phyloP scores from a whole-genome alignment of 2,888 invertebrate genomes.

The Pandemis cinnamomeana region DNA sequence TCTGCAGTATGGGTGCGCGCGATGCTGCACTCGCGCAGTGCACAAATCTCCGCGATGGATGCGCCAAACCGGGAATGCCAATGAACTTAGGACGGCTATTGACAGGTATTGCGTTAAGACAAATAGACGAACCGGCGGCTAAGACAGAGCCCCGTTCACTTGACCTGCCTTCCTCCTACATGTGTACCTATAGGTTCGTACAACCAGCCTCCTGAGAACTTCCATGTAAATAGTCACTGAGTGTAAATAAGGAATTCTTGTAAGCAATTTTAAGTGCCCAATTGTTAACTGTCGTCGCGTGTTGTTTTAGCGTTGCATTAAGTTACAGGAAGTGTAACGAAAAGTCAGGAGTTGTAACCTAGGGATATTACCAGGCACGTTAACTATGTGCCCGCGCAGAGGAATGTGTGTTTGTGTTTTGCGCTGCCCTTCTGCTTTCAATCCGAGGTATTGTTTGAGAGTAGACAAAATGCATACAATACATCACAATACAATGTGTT shows the following conservation, averaged over 20 bases:
- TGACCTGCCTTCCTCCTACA: slow-evolving; percentile 66
- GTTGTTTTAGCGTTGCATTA: slow-evolving; percentile 44
- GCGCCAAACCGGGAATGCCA: slow-evolving; percentile 82
- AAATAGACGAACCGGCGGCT: slow-evolving; percentile 80
- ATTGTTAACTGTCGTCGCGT: slow-evolving; percentile 50
- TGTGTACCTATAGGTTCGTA: slow-evolving; percentile 49
- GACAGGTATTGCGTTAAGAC: slow-evolving; percentile 84
- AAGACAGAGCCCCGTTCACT: slow-evolving; percentile 80
- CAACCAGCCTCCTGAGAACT: slow-evolving; percentile 76
- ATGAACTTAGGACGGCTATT: slow-evolving; percentile 82
- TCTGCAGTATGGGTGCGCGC: slow-evolving; percentile 44
- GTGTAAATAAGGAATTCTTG: slow-evolving; percentile 78
- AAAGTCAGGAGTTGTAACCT: slow-evolving; percentile 29
- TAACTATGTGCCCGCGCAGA: background rate
- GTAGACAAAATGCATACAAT: slow-evolving; percentile 24
- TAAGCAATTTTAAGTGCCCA: slow-evolving; percentile 60
- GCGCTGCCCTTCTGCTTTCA: slow-evolving; percentile 26
- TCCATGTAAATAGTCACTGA: slow-evolving; percentile 77
- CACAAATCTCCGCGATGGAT: slow-evolving; percentile 80
- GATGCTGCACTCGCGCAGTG: slow-evolving; percentile 67
- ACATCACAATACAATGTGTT: slow-evolving; percentile 31
- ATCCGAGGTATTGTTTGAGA: slow-evolving; percentile 28
- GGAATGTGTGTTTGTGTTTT: slow-evolving; percentile 23
- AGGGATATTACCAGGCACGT: slow-evolving; percentile 23
- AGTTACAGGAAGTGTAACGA: slow-evolving; percentile 44